Evolutionary conservation across 2,888 invertebrate genomes (phyloP).

Genomic region (Drosophila formosana): DNA sequence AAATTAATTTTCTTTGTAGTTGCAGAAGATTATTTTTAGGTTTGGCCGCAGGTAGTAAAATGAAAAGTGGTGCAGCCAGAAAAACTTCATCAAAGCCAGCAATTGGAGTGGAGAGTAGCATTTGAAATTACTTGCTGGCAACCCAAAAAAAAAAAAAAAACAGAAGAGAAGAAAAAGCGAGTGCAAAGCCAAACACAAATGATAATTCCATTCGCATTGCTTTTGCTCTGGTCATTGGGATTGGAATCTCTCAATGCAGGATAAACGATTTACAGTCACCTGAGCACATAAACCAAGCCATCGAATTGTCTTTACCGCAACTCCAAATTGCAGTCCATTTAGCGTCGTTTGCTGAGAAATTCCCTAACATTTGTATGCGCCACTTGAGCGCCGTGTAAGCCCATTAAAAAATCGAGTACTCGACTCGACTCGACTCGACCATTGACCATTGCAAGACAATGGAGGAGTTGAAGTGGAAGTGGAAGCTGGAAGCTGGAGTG

Average conservation of each 20-base stretch:
- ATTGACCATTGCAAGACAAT: conserved; percentile 40
- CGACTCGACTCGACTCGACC: not conserved
- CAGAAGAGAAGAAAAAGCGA: not conserved
- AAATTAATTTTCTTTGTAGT: conserved; percentile 33
- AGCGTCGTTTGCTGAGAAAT: conserved; percentile 44
- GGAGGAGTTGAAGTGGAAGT: conserved; percentile 24
- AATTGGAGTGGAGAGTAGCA: conserved; percentile 9
- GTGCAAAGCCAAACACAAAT: conserved; percentile 20
- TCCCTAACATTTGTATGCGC: conserved; percentile 58
- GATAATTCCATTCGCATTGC: conserved; percentile 47
- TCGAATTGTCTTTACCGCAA: conserved; percentile 48
- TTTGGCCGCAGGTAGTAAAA: conserved; percentile 24
- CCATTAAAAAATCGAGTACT: conserved; percentile 42
- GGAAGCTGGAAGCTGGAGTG: conserved; percentile 34
- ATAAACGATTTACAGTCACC: conserved; percentile 60
- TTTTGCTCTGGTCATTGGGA: conserved; percentile 27
- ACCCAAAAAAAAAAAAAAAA: not conserved
- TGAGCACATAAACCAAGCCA: conserved; percentile 43
- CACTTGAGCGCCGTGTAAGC: conserved; percentile 41
- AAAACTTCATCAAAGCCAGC: conserved; percentile 34
- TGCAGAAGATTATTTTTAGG: conserved; percentile 24
- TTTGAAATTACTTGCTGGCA: conserved; percentile 33
- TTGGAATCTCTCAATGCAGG: conserved; percentile 27
- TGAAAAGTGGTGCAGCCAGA: conserved; percentile 23
- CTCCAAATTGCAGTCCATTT: conserved; percentile 51